phyloP scores from a whole-genome alignment of 2,888 invertebrate species.

The Ctenicera cuprea region DNA sequence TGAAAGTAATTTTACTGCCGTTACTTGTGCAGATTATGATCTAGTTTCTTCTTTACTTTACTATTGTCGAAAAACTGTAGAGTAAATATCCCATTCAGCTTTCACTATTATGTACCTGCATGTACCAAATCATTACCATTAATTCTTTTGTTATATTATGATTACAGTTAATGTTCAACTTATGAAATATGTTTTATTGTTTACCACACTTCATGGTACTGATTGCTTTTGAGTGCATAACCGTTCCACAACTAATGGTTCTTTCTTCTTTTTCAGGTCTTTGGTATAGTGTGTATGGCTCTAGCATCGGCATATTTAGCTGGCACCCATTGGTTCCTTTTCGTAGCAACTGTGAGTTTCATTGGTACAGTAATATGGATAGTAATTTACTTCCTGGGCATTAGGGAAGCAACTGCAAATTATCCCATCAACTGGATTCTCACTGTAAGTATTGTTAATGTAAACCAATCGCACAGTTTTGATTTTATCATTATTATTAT shows the following conservation, averaged over 20 bases:
- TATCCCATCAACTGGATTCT: slow-evolving; percentile 90
- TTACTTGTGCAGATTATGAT: slow-evolving; percentile 3
- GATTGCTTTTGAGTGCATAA: slow-evolving; percentile 9
- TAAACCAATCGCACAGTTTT: too few relatives aligned
- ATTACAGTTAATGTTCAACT: slow-evolving; percentile 13
- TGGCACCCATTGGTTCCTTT: slow-evolving; percentile 88
- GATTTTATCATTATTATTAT: too few relatives aligned
- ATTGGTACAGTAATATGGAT: slow-evolving; percentile 89
- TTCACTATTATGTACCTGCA: slow-evolving; percentile 36
- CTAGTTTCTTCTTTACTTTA: slow-evolving; percentile 22
- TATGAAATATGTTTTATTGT: slow-evolving; percentile 10
- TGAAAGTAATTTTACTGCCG: slow-evolving; percentile 6
- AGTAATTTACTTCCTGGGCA: slow-evolving; percentile 85
- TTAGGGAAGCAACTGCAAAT: slow-evolving; percentile 83
- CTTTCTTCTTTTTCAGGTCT: slow-evolving; percentile 75
- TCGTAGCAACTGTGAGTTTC: slow-evolving; percentile 88
- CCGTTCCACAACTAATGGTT: slow-evolving; percentile 5
- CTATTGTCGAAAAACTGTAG: slow-evolving; percentile 4
- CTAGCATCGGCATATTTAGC: slow-evolving; percentile 82
- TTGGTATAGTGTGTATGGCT: slow-evolving; percentile 91
- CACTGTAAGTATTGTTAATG: slow-evolving; percentile 77
- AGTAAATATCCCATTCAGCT: slow-evolving; percentile 22
- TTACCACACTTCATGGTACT: slow-evolving; percentile 16
- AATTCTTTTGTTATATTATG: slow-evolving; percentile 36
- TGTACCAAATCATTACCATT: slow-evolving; percentile 15